Evolutionary conservation across 2,113 vertebrate species (phyloP).

Genomic region (Hippocampus barbouri): DNA sequence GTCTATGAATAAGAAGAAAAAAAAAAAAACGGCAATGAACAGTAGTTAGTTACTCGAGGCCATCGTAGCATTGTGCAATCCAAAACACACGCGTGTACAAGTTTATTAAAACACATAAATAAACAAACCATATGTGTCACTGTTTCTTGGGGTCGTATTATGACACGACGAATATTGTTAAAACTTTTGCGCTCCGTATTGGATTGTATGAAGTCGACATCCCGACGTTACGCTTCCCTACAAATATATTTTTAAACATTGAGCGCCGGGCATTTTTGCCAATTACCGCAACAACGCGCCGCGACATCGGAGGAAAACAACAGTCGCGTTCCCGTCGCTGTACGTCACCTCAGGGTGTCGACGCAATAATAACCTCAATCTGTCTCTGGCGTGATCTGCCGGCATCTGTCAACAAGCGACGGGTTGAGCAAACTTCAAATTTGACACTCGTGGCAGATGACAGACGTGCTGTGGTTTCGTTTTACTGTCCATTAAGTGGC

Average conservation of each 20-base stretch:
- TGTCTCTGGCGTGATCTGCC: conserved; percentile 43
- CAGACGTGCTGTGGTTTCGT: conserved; percentile 46
- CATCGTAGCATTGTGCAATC: too few species aligned
- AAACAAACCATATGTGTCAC: too few species aligned
- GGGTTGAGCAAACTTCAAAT: conserved; percentile 59
- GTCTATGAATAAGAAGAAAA: not conserved
- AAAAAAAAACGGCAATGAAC: not conserved
- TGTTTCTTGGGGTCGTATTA: too few species aligned
- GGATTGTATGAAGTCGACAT: too few species aligned
- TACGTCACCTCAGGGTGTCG: conserved; percentile 47
- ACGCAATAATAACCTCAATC: conserved; percentile 67
- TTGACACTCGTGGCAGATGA: conserved; percentile 61
- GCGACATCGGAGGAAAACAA: conserved; percentile 25
- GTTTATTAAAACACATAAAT: too few species aligned
- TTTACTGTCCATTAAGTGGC: not conserved
- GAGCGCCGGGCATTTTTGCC: conserved; percentile 31
- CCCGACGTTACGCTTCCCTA: not conserved
- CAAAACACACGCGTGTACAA: too few species aligned
- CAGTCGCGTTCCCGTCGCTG: conserved; percentile 44
- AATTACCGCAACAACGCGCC: conserved; percentile 18
- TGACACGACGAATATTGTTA: too few species aligned
- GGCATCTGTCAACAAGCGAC: conserved; percentile 53
- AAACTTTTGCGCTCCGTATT: too few species aligned
- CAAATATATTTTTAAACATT: conserved; percentile 17
- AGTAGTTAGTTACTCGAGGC: too few species aligned